phyloP scores from a whole-genome alignment of 2,888 invertebrate species.

The Eumacrocentrus americanus region DNA sequence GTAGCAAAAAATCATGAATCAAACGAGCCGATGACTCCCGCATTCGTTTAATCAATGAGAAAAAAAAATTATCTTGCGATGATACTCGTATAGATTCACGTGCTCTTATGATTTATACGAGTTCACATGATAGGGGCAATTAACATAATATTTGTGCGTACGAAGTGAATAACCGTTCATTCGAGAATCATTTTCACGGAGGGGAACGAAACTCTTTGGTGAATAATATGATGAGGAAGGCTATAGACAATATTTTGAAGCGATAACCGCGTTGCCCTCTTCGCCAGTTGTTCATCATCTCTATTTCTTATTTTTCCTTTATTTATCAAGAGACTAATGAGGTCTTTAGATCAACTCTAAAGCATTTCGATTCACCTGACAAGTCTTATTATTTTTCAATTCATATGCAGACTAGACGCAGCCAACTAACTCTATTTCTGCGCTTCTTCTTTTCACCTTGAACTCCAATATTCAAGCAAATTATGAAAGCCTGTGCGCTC shows the following conservation, averaged over 20 bases:
- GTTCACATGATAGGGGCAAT: too few relatives aligned
- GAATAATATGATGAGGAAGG: background rate
- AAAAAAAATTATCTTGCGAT: background rate
- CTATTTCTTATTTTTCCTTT: constrained; percentile 15
- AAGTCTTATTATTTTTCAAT: background rate
- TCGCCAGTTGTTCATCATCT: constrained; percentile 19
- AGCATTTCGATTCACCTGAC: background rate
- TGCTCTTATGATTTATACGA: too few relatives aligned
- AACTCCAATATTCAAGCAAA: background rate
- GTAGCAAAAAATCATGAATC: constrained; percentile 32
- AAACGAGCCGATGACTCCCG: background rate
- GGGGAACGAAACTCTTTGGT: background rate
- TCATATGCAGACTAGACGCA: background rate
- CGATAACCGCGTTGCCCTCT: constrained; percentile 35
- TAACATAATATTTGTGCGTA: too few relatives aligned
- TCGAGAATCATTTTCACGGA: too few relatives aligned
- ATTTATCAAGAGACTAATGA: background rate
- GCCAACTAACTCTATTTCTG: background rate
- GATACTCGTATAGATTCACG: too few relatives aligned
- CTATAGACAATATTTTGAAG: constrained; percentile 26
- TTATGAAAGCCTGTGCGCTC: background rate
- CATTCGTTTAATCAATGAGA: background rate
- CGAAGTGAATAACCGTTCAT: too few relatives aligned
- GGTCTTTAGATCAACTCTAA: background rate
- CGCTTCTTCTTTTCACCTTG: background rate